Base-by-base conservation (phyloP, 1,140 invertebrate genomes). In the Bombus haemorrhoidalis region DNA sequence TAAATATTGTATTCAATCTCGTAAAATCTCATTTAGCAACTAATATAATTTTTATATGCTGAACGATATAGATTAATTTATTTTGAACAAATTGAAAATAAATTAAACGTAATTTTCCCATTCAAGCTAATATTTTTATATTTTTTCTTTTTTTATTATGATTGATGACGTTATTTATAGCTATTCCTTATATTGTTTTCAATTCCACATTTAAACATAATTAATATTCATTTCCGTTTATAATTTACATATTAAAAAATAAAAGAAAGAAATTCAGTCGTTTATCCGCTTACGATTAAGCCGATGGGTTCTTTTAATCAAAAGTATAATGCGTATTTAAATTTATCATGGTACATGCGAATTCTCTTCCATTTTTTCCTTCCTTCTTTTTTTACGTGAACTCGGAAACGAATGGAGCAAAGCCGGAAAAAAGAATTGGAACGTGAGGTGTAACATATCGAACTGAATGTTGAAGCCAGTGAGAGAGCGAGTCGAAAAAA, bases 361-460 rank as follows among this genome's bases (percentile, higher is more conserved):
- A 92, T 90, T 84, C 85, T 79, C 32, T 72, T 41, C 62, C 37
- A 62, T 82, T 64, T 75, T 74, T 43, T 47, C 1, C 39, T 71
- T n/a, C 3, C 5, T 39, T 39, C 77, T 82, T 91, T 92, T 91
- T 91, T 86, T 84, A 82, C 73, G 81, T 85, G 87, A 78, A 75
- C 68, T 68, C 86, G 82, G 88, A 86, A 89, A 86, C 87, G 89
- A 80, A 90, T 81, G 68, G 85, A 73, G 89, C 64, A 88, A 86
- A 90, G 83, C 85, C 87, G 66, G 62, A 83, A 89, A 78, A 83
- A 90, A 87, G 86, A 90, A 90, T 90, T 83, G 76, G 87, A 88
- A 91, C 83, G 85, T 86, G 87, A 89, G 72, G 68, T 89, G 73
- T 87, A 91, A 90, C 88, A 84, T 91, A 91, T 91, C 88, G 90